Percentiles rank a stretch among this genome's conserved stretches.
These are phyloP conservation scores for Hirundo rustica DNA, from an alignment of 2,797 vertebrate genomes.

Conservation along the genomic window DNA sequence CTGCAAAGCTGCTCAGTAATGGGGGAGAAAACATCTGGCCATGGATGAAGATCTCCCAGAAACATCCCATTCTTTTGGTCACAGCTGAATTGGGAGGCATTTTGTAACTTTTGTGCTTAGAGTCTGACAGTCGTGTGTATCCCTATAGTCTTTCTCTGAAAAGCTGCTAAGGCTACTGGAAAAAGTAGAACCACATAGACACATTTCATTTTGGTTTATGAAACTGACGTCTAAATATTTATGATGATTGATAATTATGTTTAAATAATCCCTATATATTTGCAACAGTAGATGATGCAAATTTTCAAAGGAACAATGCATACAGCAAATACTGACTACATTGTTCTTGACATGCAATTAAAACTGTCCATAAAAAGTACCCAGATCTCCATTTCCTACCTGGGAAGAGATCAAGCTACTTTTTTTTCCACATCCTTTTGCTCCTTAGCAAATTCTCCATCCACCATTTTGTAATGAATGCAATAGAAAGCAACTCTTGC, in stretches of 20 bases:
- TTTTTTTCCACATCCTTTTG: not conserved
- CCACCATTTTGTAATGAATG: not conserved
- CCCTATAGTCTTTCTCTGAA: not conserved
- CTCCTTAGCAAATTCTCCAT: not conserved
- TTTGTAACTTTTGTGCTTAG: constrained; percentile 31
- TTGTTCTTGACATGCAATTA: not conserved
- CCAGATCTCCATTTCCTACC: not conserved
- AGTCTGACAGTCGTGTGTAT: not conserved
- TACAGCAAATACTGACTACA: not conserved
- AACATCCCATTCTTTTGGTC: constrained; percentile 77
- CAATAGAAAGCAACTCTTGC: not conserved
- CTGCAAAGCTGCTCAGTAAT: constrained; percentile 38
- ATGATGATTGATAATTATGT: not conserved
- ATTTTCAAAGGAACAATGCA: not conserved
- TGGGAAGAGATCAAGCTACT: not conserved
- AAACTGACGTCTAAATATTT: constrained; percentile 36
- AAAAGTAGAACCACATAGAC: not conserved
- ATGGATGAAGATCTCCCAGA: constrained; percentile 80
- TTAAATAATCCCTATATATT: not conserved
- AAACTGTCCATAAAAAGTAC: not conserved
- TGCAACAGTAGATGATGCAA: not conserved
- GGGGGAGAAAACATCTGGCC: constrained; percentile 58
- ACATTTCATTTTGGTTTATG: constrained; percentile 2
- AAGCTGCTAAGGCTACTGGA: not conserved
- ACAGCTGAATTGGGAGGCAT: constrained; percentile 78